These are phyloP conservation scores for Spea bombifrons DNA, from an alignment of 2,113 vertebrate species.

Conservation along the genomic window DNA sequence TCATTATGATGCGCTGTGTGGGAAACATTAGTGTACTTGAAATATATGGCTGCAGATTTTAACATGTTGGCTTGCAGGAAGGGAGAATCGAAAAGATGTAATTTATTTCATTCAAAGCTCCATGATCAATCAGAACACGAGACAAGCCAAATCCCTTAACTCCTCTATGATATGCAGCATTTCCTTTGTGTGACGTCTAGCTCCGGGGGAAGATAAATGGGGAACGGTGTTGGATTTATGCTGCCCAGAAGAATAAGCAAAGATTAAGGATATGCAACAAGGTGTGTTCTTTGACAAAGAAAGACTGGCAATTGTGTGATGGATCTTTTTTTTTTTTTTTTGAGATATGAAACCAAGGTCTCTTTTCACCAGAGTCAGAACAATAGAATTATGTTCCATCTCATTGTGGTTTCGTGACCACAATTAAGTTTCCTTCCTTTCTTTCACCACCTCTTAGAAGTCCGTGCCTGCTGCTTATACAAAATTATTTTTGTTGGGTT, in stretches of 20 bases:
- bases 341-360: slow-evolving; percentile 23
- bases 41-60: slow-evolving; percentile 11
- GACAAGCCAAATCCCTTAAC: slow-evolving; percentile 45
- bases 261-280: slow-evolving; percentile 28
- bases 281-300: slow-evolving; percentile 30
- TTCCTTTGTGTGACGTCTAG: slow-evolving; percentile 36
- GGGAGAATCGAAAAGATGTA: slow-evolving; percentile 21
- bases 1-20: slow-evolving; percentile 10
- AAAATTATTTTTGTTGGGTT: not conserved
- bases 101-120: slow-evolving; percentile 39
- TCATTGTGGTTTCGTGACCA: slow-evolving; percentile 27
- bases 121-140: slow-evolving; percentile 37
- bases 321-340: slow-evolving; percentile 18
- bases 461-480: not conserved
- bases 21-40: not conserved
- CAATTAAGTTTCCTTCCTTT: slow-evolving; percentile 37
- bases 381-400: slow-evolving; percentile 21
- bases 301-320: slow-evolving; percentile 23
- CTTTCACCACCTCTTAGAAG: not conserved
- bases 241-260: slow-evolving; percentile 45
- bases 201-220: slow-evolving; percentile 43
- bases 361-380: slow-evolving; percentile 17
- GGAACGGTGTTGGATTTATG: slow-evolving; percentile 33
- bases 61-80: slow-evolving; percentile 34
- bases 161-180: slow-evolving; percentile 43